Base-by-base conservation (phyloP, 1,140 invertebrate genomes). In the Trichoplusia ni region DNA sequence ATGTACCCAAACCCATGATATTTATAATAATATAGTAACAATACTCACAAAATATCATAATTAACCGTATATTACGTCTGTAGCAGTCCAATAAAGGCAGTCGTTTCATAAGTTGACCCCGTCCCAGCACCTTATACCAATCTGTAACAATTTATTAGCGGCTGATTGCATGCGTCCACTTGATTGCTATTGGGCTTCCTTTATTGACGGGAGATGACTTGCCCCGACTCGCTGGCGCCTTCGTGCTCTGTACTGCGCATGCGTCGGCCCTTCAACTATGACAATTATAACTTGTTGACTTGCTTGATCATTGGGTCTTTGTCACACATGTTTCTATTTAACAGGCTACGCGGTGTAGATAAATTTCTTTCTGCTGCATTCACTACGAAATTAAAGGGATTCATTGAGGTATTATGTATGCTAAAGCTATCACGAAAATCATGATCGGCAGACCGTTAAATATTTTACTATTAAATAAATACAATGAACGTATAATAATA, bases 161-260 rank as follows among this genome's bases (percentile, higher is more conserved):
- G 65, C 37, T 64, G 63, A 68, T 71, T 75, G 71, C 51, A 69
- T 62, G 53, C 65, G 61, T 42, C 37, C 33, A 62, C 44, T 69
- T 84, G 81, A 83, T 86, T 82, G 77, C 69, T 73, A 74, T 79
- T 79, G 82, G 83, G 77, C 78, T 86, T 81, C 81, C 40, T 81
- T 79, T 84, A 87, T 86, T 87, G 83, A 79, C 70, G 73, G 33
- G 74, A 78, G 79, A 84, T 84, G 80, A 81, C 70, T 73, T 46
- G 69, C 14, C 66, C 73, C 86, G 86, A 72, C 86, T 58, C 31
- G 33, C 11, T 69, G 86, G 84, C 86, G 86, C 83, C 84, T 11
- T 9, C 59, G 46, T 14, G 27, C 58, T 54, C 54, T 21, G 69
- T 63, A 66, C 58, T 64, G 69, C 78, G 79, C 82, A 81, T 85